Conservation (phyloP, 2,888 invertebrate species). For the Scaptomyza tumidula region DNA sequence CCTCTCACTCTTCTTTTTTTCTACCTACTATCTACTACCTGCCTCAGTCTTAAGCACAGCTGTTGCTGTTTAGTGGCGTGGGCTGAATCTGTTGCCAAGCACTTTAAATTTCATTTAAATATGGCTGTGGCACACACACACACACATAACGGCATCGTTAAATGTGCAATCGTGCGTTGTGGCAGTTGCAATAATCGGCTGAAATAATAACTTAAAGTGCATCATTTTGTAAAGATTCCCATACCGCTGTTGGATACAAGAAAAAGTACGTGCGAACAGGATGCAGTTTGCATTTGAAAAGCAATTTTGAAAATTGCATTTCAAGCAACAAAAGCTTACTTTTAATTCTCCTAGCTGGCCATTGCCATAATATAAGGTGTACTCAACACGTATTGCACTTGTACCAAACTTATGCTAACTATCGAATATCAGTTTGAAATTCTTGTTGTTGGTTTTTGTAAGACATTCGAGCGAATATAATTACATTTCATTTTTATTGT, state of each 20-base stretch:
- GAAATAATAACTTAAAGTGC: slow-evolving; percentile 77
- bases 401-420: background rate
- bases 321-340: slow-evolving; percentile 18
- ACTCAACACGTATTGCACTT: slow-evolving; percentile 8
- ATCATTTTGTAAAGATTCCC: slow-evolving; percentile 66
- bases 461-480: no score
- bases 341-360: slow-evolving; percentile 10
- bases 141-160: slow-evolving; percentile 59
- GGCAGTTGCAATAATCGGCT: slow-evolving; percentile 71
- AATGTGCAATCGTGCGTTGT: slow-evolving; percentile 74
- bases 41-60: slow-evolving; percentile 7
- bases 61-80: slow-evolving; percentile 20
- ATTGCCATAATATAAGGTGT: background rate
- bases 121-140: slow-evolving; percentile 47
- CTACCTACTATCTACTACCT: slow-evolving; percentile 1
- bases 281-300: slow-evolving; percentile 38
- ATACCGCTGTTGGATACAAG: slow-evolving; percentile 7
- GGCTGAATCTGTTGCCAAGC: slow-evolving; percentile 43
- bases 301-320: slow-evolving; percentile 48
- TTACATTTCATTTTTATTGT: background rate
- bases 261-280: slow-evolving; percentile 56
- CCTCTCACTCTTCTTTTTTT: background rate
- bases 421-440: background rate
- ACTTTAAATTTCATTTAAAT: slow-evolving; percentile 78
- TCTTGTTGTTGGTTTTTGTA: background rate